Evolutionary conservation across 2,797 vertebrate species (phyloP).

Genomic region (Spinus pinus): DNA sequence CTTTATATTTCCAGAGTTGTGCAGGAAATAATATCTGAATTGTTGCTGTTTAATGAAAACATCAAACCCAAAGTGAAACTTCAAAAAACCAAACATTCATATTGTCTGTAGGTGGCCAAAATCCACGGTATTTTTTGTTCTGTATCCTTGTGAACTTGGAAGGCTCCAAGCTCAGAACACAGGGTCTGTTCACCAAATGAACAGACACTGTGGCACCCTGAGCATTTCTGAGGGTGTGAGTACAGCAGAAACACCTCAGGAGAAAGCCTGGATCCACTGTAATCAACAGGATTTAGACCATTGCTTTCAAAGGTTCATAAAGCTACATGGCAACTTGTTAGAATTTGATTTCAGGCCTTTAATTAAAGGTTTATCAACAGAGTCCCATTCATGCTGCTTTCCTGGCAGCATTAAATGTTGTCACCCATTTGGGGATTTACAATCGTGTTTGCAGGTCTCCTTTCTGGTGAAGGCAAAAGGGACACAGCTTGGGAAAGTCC

Average conservation of each 20-base stretch:
- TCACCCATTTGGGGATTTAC: background rate
- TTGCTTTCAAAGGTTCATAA: background rate
- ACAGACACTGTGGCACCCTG: background rate
- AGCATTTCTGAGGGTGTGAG: background rate
- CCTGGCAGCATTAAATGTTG: background rate
- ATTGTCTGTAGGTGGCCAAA: background rate
- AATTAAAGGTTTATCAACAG: background rate
- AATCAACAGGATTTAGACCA: background rate
- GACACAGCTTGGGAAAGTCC: background rate
- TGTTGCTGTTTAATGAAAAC: background rate
- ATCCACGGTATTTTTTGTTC: background rate
- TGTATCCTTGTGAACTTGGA: background rate
- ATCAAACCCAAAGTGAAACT: background rate
- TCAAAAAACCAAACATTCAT: background rate
- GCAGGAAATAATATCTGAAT: background rate
- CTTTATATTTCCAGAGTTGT: background rate
- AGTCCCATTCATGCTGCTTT: background rate
- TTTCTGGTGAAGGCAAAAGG: background rate
- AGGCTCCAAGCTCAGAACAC: background rate
- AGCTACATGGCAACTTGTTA: background rate
- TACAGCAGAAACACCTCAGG: background rate
- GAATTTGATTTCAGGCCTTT: conserved; percentile 14
- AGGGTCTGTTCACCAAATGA: background rate
- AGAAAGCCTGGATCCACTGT: background rate
- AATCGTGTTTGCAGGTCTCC: background rate